Evolutionary conservation across 2,888 invertebrate species (phyloP).

Genomic region (Nymphalis polychloros): DNA sequence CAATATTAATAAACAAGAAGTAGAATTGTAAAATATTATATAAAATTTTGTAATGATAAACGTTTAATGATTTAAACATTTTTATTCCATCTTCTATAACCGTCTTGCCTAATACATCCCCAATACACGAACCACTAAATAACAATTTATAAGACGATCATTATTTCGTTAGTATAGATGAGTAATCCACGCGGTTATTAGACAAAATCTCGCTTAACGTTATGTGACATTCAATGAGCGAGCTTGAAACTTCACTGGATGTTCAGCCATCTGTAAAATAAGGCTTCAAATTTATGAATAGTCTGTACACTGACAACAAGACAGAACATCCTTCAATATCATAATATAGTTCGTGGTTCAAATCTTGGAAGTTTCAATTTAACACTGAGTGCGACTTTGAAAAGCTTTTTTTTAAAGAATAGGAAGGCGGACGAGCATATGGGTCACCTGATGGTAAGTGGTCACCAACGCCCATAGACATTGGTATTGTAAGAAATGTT

Average conservation of each 20-base stretch:
- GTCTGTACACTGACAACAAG: constrained; percentile 2
- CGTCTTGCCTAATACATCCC: too few species aligned
- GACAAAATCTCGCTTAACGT: constrained; percentile 7
- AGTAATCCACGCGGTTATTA: background rate
- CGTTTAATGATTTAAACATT: too few species aligned
- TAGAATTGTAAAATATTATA: too few species aligned
- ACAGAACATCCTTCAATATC: background rate
- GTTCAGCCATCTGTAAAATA: constrained; percentile 26
- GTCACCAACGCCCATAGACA: too few species aligned
- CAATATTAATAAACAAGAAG: too few species aligned
- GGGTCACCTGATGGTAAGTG: too few species aligned
- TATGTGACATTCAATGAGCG: constrained; percentile 29
- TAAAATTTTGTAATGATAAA: too few species aligned
- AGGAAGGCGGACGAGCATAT: too few species aligned
- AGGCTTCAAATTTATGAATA: constrained; percentile 25
- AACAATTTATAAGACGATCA: background rate
- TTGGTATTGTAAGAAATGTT: too few species aligned
- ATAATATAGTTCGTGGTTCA: background rate
- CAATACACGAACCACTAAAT: background rate
- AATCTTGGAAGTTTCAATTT: background rate
- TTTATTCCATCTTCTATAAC: too few species aligned
- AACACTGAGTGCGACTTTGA: too few species aligned
- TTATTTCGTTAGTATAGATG: background rate
- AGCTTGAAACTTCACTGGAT: constrained; percentile 11
- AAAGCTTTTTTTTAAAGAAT: too few species aligned